Conservation (phyloP, 2,113 vertebrate genomes). For the Calyptomena viridis region DNA sequence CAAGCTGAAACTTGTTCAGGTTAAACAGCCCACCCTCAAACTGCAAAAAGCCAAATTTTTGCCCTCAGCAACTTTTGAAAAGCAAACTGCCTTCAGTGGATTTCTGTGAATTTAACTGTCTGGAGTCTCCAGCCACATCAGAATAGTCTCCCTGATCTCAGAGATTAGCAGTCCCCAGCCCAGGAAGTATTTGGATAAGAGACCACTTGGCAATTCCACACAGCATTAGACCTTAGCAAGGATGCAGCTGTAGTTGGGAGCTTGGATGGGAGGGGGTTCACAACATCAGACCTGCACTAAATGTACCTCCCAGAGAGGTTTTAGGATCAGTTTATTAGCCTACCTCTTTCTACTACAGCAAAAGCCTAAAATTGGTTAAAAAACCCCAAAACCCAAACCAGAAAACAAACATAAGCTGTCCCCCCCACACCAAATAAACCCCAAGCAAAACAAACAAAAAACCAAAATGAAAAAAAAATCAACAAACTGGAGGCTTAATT, state of each 20-base stretch:
- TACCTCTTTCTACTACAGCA: not conserved
- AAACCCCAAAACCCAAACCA: not conserved
- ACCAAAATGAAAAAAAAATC: not conserved
- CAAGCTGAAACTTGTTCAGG: slow-evolving; percentile 50
- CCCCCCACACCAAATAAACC: not conserved
- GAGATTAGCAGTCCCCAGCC: slow-evolving; percentile 45
- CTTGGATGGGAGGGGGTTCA: not conserved
- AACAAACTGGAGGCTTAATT: not conserved
- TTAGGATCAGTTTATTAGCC: not conserved
- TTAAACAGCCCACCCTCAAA: slow-evolving; percentile 64
- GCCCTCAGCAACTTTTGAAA: slow-evolving; percentile 50
- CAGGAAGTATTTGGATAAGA: slow-evolving; percentile 8
- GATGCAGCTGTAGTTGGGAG: not conserved
- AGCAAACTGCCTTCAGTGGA: slow-evolving; percentile 43
- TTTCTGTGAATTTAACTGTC: slow-evolving; percentile 53
- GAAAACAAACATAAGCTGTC: not conserved
- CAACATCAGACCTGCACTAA: not conserved
- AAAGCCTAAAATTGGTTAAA: not conserved
- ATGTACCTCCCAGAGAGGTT: not conserved
- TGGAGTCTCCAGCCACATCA: slow-evolving; percentile 61
- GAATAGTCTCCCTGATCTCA: slow-evolving; percentile 48
- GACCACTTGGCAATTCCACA: slow-evolving; percentile 30
- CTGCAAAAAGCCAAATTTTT: slow-evolving; percentile 47
- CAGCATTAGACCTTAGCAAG: not conserved
- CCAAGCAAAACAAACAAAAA: not conserved